These are phyloP conservation scores for Diacarnus erythraeanus DNA, from an alignment of 37 sponge, comb jelly and placozoan genomes.

Conservation along the genomic window DNA sequence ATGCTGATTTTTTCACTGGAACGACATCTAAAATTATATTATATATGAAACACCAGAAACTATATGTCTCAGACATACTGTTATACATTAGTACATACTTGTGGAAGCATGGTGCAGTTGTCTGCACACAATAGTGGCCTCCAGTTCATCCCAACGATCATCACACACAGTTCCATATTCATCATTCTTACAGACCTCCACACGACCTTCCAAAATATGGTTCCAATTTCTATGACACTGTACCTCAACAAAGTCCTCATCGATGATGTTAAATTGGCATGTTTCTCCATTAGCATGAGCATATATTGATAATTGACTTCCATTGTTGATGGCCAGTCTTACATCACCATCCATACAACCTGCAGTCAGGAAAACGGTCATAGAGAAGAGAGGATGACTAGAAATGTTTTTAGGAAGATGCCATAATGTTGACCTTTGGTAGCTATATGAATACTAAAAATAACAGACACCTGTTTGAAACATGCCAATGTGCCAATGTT, in stretches of 20 bases:
- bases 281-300: neutral
- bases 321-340: neutral
- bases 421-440: too few species aligned
- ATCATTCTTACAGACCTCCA: slow-evolving; percentile 15
- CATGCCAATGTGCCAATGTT: too few species aligned
- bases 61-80: neutral
- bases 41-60: too few species aligned
- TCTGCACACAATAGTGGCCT: slow-evolving; percentile 24
- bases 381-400: neutral
- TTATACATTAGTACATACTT: neutral
- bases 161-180: slow-evolving; percentile 45
- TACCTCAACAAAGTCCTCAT: neutral
- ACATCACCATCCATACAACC: slow-evolving; percentile 28
- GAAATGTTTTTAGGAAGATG: too few species aligned
- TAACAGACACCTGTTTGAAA: too few species aligned
- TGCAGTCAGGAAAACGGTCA: neutral
- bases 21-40: slow-evolving; percentile 11
- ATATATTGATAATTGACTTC: neutral
- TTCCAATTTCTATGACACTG: neutral
- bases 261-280: neutral
- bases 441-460: too few species aligned
- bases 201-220: slow-evolving; percentile 16
- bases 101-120: neutral
- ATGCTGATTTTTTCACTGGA: neutral
- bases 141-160: slow-evolving; percentile 22